These are phyloP conservation scores for Polietes domitor DNA, from an alignment of 2,888 invertebrate genomes.

Conservation along the genomic window DNA sequence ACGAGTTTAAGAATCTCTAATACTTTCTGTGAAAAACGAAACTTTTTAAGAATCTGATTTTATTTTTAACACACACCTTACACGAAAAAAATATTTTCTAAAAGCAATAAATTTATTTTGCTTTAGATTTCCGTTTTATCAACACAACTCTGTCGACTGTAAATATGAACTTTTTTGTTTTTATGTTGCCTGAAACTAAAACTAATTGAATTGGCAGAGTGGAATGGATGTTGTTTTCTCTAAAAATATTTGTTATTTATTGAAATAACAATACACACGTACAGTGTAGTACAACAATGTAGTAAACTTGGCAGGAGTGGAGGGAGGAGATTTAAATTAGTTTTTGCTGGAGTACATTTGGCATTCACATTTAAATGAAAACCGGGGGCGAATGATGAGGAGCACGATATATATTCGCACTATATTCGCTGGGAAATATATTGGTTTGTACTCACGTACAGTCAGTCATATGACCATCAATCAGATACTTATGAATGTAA, in stretches of 20 bases:
- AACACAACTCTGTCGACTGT: not conserved
- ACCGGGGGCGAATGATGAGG: no score
- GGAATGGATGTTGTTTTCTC: not conserved
- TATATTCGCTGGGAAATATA: no score
- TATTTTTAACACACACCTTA: not conserved
- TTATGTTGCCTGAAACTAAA: constrained; percentile 6
- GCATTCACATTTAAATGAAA: not conserved
- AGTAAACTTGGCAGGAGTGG: no score
- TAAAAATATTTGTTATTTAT: constrained; percentile 19
- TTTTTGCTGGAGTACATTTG: not conserved
- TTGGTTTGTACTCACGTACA: no score
- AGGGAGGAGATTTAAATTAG: no score
- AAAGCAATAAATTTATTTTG: not conserved
- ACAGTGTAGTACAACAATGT: not conserved
- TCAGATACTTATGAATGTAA: no score
- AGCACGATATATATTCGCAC: no score
- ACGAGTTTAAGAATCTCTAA: no score
- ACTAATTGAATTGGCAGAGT: constrained; percentile 22
- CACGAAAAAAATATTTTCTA: not conserved
- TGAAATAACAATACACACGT: not conserved
- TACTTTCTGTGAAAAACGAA: no score
- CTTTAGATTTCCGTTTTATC: not conserved
- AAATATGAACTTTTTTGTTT: not conserved
- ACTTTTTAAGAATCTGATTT: no score
- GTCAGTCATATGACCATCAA: no score